These are phyloP conservation scores for Pachyuromys duprasi DNA, from an alignment of 2,797 vertebrate genomes.

Conservation along the genomic window DNA sequence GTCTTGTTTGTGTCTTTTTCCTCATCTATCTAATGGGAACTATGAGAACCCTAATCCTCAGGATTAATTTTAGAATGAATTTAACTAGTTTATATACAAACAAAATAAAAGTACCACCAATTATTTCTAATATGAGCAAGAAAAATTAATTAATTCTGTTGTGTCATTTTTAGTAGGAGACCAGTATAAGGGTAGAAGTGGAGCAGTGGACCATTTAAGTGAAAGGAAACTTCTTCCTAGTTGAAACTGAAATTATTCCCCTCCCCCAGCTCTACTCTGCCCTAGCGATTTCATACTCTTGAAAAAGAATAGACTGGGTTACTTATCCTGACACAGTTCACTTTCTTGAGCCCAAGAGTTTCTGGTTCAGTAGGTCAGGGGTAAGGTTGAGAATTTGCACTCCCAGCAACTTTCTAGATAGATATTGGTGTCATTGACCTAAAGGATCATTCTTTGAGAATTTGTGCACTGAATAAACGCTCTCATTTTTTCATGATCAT, in stretches of 20 bases:
- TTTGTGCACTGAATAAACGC: not conserved
- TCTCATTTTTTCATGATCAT: slow-evolving; percentile 4
- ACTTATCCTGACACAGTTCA: not conserved
- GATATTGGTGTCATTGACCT: not conserved
- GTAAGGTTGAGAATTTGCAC: not conserved
- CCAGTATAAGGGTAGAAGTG: not conserved
- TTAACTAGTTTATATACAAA: not conserved
- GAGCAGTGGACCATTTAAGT: not conserved
- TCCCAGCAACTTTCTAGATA: slow-evolving; percentile 18
- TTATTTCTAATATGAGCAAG: not conserved
- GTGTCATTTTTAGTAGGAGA: not conserved
- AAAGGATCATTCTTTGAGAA: slow-evolving; percentile 16
- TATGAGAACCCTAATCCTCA: not conserved
- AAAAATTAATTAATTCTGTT: slow-evolving; percentile 31
- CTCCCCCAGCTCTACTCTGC: not conserved
- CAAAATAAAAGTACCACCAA: not conserved
- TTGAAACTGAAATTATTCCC: not conserved
- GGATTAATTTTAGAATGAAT: not conserved
- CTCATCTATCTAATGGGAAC: slow-evolving; percentile 29
- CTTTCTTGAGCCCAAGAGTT: not conserved
- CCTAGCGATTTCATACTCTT: not conserved
- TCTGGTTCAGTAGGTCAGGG: not conserved
- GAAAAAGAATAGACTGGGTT: not conserved
- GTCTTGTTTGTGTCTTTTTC: not conserved
- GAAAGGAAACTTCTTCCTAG: not conserved